Evolutionary conservation across 2,113 vertebrate species (phyloP).

Genomic region (Macheiramphus alcinus): DNA sequence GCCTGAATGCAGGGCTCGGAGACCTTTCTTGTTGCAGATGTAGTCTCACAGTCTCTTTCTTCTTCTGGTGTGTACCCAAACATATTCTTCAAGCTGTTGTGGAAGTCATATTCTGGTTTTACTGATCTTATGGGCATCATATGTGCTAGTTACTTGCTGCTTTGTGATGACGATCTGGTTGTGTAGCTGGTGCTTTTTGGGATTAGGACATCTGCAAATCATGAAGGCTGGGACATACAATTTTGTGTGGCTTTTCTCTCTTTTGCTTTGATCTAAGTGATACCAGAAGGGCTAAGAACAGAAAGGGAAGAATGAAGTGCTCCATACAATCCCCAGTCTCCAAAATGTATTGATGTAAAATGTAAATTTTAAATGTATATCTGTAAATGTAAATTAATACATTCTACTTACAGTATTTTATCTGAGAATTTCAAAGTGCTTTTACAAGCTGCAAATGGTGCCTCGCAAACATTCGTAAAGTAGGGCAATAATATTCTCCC

Average conservation of each 20-base stretch:
- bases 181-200: background rate
- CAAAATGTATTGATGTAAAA: background rate
- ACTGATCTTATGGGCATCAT: background rate
- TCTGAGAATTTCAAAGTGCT: background rate
- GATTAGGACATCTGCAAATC: background rate
- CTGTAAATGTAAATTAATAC: background rate
- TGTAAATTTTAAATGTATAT: background rate
- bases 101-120: background rate
- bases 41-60: background rate
- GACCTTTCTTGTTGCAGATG: background rate
- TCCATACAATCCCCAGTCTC: background rate
- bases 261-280: background rate
- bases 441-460: background rate
- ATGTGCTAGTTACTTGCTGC: background rate
- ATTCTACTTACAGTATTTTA: background rate
- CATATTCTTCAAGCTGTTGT: background rate
- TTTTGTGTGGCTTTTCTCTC: background rate
- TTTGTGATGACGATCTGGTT: background rate
- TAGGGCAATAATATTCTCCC: background rate
- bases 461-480: background rate
- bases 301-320: background rate
- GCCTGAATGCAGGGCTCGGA: background rate
- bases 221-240: background rate
- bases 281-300: background rate
- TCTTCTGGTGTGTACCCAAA: background rate